Conservation (phyloP, 1,140 invertebrate species). For the Temnothorax curvispinosus region DNA sequence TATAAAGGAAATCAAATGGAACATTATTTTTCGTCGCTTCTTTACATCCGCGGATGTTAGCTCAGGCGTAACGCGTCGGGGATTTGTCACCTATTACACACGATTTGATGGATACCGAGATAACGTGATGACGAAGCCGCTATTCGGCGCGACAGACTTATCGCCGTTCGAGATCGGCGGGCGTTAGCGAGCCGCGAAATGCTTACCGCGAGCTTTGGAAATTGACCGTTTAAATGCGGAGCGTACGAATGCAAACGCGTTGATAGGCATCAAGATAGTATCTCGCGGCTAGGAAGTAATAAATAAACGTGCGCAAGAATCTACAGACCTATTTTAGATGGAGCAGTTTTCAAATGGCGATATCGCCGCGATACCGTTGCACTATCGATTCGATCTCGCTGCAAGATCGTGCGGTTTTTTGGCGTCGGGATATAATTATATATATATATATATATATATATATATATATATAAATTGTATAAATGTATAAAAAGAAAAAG, state of each 20-base stretch:
- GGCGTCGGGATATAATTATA: background rate
- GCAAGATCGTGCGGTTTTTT: background rate
- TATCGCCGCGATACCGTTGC: background rate
- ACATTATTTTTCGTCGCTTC: conserved; percentile 36
- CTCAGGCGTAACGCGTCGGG: background rate
- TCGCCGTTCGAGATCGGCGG: conserved; percentile 17
- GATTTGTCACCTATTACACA: conserved; percentile 48
- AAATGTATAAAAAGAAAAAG: background rate
- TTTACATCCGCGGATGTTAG: conserved; percentile 15
- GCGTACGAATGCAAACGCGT: conserved; percentile 18
- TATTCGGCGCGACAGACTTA: conserved; percentile 19
- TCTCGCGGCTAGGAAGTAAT: background rate
- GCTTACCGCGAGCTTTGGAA: conserved; percentile 38
- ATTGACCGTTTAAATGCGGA: conserved; percentile 19
- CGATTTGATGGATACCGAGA: conserved; percentile 38
- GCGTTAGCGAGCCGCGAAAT: conserved; percentile 26
- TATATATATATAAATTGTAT: background rate
- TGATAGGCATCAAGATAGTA: conserved; percentile 16
- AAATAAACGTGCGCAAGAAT: background rate
- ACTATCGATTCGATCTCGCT: background rate
- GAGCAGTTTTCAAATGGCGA: background rate
- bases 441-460: conserved; percentile 2
- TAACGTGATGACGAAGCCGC: conserved; percentile 41
- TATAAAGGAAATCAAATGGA: background rate
- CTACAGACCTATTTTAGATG: background rate